Conservation (phyloP, 2,888 invertebrate species). For the Ditula angustiorana region DNA sequence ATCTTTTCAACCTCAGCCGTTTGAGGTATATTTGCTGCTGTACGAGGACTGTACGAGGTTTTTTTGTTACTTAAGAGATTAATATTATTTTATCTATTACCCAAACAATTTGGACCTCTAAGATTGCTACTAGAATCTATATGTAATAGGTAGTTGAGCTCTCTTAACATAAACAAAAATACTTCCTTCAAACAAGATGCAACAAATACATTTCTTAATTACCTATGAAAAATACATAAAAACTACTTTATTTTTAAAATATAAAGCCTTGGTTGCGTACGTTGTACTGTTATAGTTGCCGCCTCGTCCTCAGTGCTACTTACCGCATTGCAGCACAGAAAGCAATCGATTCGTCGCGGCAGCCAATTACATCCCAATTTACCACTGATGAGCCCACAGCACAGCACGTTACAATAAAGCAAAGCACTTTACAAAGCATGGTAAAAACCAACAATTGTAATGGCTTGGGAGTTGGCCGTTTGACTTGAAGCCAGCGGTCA, state of each 20-base stretch:
- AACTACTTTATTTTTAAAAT: neutral
- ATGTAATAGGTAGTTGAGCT: no score
- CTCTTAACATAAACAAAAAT: no score
- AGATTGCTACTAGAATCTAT: no score
- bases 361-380: constrained; percentile 15
- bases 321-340: constrained; percentile 18
- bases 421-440: neutral
- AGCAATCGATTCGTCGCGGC: constrained; percentile 21
- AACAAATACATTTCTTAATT: neutral
- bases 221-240: neutral
- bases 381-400: constrained; percentile 4
- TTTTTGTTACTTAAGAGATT: no score
- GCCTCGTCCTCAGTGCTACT: neutral
- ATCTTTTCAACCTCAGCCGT: no score
- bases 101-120: no score
- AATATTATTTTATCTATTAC: no score
- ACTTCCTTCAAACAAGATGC: neutral
- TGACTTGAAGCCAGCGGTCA: no score
- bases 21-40: no score
- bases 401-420: neutral
- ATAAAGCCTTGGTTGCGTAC: neutral
- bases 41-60: no score
- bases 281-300: neutral
- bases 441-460: neutral
- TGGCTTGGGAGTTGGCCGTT: no score